Evolutionary conservation across 1,140 invertebrate genomes (phyloP), one percentile per base, ranked within the genome.

Genomic region (Drosophila quadrilineata): DNA sequence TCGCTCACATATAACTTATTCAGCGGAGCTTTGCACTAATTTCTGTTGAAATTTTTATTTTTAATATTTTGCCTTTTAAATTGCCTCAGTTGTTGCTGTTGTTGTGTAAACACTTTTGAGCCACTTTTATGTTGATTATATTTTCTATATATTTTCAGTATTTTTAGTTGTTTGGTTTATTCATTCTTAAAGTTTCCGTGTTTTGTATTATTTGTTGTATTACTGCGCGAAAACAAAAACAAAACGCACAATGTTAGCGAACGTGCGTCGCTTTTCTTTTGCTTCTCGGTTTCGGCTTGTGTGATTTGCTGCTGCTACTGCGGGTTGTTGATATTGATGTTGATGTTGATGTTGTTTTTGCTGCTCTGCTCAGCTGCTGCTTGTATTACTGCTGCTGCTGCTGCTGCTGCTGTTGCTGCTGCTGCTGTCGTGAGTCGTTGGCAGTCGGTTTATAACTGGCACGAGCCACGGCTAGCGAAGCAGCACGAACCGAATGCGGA

Each of bases 371-470:
- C 6, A 63, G 46, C 14, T 70, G 58, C 46, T 57, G 56, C 16
- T 75, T 54, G 24, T 48, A 50, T n/a, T 71, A 73, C 16, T 65
- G 10, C 17, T 70, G 58, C 29, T 67, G 60, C 29, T 80, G 49
- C 38, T 62, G n/a, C 10, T 57, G 38, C 38, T 56, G 50, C 36
- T 60, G 54, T 29, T 63, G 60, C 53, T 67, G 52, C 50, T 59
- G 60, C 48, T 68, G 67, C 29, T 70, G 75, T 82, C 77, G 77
- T 82, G 72, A 66, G 69, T 70, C 77, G 77, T 66, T 84, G 77
- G 77, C 77, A 84, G 77, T 84, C 79, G 79, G 74, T 84, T 84
- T 82, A 85, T 74, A 85, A 84, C 77, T 84, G 77, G 77, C 79
- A 84, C 79, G 79, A 84, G 79, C 79, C 79, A 67, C 66, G 74